Evolutionary conservation across 2,113 vertebrate species (phyloP).

Genomic region (Diglossa brunneiventris): DNA sequence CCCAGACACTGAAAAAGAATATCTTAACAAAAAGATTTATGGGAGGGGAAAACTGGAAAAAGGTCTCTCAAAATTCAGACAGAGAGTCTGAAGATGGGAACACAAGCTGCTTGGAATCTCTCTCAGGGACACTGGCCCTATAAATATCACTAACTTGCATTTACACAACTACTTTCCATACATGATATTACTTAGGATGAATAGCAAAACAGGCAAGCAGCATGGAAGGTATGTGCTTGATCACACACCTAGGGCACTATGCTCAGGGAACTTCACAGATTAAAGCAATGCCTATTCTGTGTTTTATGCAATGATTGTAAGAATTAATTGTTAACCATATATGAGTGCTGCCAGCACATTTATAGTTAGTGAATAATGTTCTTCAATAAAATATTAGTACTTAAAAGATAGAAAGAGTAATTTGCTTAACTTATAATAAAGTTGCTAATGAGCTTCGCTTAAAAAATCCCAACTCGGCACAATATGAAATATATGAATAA

Average conservation of each 20-base stretch:
- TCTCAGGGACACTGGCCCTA: background rate
- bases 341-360: background rate
- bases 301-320: background rate
- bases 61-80: background rate
- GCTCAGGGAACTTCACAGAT: accelerated
- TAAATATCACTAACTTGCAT: background rate
- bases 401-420: background rate
- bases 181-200: background rate
- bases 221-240: background rate
- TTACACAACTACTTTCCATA: background rate
- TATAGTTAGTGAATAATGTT: background rate
- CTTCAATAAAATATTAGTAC: conserved; percentile 1
- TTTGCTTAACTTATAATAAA: background rate
- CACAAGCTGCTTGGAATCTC: background rate
- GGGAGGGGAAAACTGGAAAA: background rate
- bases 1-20: background rate
- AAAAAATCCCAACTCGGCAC: background rate
- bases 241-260: background rate
- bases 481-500: background rate
- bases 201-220: background rate
- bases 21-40: background rate
- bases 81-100: background rate
- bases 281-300: background rate
- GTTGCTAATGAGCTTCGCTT: background rate
- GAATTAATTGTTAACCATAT: background rate